Conservation (phyloP, 2,888 invertebrate species). For the Myopa tessellatipennis region DNA sequence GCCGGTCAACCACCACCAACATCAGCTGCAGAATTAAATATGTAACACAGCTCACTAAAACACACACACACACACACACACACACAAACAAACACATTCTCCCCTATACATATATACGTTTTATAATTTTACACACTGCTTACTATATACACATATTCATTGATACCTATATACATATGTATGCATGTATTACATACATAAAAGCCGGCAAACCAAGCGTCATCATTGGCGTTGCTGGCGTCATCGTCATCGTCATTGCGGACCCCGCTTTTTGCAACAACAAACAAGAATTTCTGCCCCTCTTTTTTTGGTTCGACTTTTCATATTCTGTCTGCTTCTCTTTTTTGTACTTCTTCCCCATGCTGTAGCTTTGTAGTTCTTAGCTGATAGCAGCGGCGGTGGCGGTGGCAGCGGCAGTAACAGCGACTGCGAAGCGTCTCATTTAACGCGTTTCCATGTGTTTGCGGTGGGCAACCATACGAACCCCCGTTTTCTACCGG, state of each 20-base stretch:
- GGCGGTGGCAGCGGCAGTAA: not conserved
- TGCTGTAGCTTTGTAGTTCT: not conserved
- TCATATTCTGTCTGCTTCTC: no score
- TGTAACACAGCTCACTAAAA: not conserved
- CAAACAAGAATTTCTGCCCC: not conserved
- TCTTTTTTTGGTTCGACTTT: no score
- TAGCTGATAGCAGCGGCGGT: not conserved
- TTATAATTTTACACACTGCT: not conserved
- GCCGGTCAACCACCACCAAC: not conserved
- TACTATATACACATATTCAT: not conserved
- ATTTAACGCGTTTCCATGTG: not conserved
- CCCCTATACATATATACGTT: not conserved
- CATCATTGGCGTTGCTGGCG: not conserved
- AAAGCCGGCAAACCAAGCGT: not conserved
- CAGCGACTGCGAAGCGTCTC: not conserved
- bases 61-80: constrained; percentile 11
- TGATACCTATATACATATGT: not conserved
- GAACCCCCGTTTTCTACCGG: not conserved
- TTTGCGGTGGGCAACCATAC: not conserved
- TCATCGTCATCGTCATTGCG: not conserved
- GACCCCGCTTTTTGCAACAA: not conserved
- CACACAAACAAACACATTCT: constrained; percentile 3
- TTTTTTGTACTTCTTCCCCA: not conserved
- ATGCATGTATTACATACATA: not conserved
- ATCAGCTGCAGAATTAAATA: constrained; percentile 4